Conservation (phyloP, 2,113 vertebrate species). For the Corythornis cristatus region DNA sequence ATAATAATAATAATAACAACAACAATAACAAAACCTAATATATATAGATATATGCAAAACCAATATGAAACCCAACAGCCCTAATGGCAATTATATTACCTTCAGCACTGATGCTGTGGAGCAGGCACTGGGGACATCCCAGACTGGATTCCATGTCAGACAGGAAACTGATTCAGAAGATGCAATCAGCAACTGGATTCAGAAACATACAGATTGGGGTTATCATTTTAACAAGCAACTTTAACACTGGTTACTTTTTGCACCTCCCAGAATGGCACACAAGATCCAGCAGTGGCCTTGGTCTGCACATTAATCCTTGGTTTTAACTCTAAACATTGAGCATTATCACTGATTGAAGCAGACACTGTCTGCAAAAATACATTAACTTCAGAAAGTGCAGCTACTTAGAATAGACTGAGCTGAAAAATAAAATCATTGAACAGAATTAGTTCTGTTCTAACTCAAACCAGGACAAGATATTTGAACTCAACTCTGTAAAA, state of each 20-base stretch:
- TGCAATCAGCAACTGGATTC: not conserved
- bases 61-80: too few species aligned
- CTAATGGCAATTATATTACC: not conserved
- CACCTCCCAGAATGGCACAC: not conserved
- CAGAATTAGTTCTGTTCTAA: not conserved
- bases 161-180: too few species aligned
- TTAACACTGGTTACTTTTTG: not conserved
- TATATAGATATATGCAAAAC: too few species aligned
- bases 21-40: too few species aligned
- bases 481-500: not conserved
- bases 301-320: not conserved
- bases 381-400: not conserved
- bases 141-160: not conserved
- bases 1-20: too few species aligned
- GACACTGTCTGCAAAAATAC: not conserved
- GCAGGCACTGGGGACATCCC: too few species aligned
- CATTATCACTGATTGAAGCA: not conserved
- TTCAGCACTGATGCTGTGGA: not conserved
- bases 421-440: not conserved
- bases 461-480: not conserved
- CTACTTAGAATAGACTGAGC: not conserved
- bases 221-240: too few species aligned
- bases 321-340: not conserved
- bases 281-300: not conserved
- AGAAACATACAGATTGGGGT: not conserved